These are phyloP conservation scores for Ageneiosus marmoratus DNA, from an alignment of 2,113 vertebrate species.

Conservation along the genomic window DNA sequence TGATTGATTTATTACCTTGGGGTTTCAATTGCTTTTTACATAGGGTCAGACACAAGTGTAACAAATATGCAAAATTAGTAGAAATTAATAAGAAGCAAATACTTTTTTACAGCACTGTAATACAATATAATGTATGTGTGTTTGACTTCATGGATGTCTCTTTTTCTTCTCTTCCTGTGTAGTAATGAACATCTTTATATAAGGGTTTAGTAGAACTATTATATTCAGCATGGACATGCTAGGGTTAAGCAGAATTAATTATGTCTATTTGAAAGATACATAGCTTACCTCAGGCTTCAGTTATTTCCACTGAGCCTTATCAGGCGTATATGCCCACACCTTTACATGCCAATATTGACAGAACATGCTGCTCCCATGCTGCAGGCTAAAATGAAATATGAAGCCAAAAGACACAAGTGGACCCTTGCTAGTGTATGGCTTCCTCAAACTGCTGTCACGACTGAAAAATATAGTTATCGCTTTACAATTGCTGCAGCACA, in stretches of 20 bases:
- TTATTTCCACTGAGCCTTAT: constrained; percentile 20
- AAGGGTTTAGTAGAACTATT: not conserved
- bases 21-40: too few species aligned
- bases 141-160: not conserved
- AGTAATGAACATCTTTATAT: too few species aligned
- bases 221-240: not conserved
- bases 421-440: not conserved
- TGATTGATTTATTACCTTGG: too few species aligned
- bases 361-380: constrained; percentile 18
- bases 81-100: too few species aligned
- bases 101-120: too few species aligned
- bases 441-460: constrained; percentile 13
- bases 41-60: too few species aligned
- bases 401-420: not conserved
- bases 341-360: constrained; percentile 52
- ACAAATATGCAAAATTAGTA: too few species aligned
- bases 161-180: not conserved
- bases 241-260: not conserved
- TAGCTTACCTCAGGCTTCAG: not conserved
- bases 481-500: not conserved
- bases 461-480: not conserved
- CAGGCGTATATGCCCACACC: constrained; percentile 21
- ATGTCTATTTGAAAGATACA: not conserved
- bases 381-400: not conserved
- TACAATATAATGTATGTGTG: not conserved